Evolutionary conservation across 1,140 invertebrate species (phyloP), one percentile per base, ranked within the genome.

Genomic region (Prorops nasuta): DNA sequence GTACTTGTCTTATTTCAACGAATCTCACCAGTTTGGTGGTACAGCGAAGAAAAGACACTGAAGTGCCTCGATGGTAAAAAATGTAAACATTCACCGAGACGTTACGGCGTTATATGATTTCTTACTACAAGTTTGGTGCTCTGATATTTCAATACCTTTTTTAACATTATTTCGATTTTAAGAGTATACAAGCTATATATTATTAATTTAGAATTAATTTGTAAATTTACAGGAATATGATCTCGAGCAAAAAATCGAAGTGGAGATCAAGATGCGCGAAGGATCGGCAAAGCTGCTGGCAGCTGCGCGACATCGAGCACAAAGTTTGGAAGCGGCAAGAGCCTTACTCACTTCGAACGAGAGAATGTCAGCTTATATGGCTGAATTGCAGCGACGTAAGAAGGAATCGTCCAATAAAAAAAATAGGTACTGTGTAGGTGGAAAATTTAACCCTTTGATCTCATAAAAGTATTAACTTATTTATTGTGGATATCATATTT

Each of bases 241-340:
- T 67, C 74, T 88, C 54, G 84, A 87, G 62, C 84, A 86, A 60
- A 86, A 87, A 63, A 86, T 88, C 47, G 85, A 87, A 58, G 76
- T 87, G 64, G 86, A 88, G 66, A 85, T 87, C 45, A 86, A 86
- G 71, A 88, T 88, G 83, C 78, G 84, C 14, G 86, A 88, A 64
- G 86, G 86, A 0, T 86, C 85, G 0, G 81, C 84, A 2, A 82
- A 84, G 58, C 72, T 89, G 28, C 72, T 89, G 67, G 84, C 84
- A 3, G 86, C 86, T 0, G 85, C 84, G 54, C 71, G 77, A 22
- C 84, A 86, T 60, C 81, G 84, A 28, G 72, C 80, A 14, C 86
- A 88, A 68, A 81, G 80, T 43, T 69, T 88, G 57, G 86, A 88
- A 69, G 86, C 86, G 1, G 84, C 85, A 43, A 85, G 86, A 62